phyloP scores from a whole-genome alignment of 2,797 vertebrate genomes.

The Darevskia mixta region DNA sequence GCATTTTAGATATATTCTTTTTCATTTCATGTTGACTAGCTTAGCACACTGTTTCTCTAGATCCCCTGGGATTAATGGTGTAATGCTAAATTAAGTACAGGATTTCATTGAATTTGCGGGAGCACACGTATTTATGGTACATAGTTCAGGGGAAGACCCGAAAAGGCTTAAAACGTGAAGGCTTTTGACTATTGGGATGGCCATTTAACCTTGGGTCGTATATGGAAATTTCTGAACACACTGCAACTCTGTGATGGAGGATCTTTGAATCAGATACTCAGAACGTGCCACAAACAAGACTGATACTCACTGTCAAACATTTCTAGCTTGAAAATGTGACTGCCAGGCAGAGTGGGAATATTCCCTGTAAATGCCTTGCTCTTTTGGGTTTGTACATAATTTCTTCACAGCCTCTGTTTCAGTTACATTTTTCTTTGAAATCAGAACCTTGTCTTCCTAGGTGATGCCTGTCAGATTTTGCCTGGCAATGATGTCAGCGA shows the following conservation, averaged over 20 bases:
- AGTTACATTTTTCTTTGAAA: background rate
- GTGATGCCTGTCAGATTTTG: background rate
- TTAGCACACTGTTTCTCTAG: background rate
- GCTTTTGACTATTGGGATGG: background rate
- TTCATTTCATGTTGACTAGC: background rate
- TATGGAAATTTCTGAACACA: background rate
- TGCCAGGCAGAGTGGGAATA: background rate
- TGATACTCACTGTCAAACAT: background rate
- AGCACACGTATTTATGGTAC: background rate
- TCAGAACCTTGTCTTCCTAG: background rate
- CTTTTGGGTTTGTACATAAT: background rate
- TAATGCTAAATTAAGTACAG: background rate
- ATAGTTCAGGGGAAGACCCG: background rate
- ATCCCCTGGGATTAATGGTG: slow-evolving; percentile 2
- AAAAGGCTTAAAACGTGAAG: background rate
- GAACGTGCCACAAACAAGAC: background rate
- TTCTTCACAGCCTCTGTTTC: background rate
- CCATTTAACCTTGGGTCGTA: background rate
- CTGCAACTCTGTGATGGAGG: background rate
- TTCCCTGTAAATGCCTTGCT: background rate
- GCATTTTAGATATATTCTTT: background rate
- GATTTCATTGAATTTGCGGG: background rate
- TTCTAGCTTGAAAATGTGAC: background rate
- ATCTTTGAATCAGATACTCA: background rate
- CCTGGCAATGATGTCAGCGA: background rate